Evolutionary conservation across 2,797 vertebrate species (phyloP).

Genomic region (Girardinus metallicus): DNA sequence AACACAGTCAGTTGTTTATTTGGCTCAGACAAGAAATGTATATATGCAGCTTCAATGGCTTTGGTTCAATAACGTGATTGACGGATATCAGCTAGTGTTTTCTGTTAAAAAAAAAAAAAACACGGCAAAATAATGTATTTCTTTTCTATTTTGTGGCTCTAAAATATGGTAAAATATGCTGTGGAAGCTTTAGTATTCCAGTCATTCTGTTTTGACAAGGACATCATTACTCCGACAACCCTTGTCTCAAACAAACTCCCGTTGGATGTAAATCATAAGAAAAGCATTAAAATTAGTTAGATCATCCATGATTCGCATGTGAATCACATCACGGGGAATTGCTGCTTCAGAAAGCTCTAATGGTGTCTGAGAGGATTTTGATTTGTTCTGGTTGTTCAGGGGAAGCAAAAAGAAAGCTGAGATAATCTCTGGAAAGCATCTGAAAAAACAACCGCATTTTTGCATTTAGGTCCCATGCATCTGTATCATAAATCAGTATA

Average conservation of each 20-base stretch:
- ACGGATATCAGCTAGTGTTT: neutral
- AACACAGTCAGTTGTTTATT: neutral
- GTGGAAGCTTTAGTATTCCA: neutral
- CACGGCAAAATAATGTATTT: neutral
- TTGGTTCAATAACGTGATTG: neutral
- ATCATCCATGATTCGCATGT: conserved; percentile 14
- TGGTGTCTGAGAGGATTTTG: conserved; percentile 3
- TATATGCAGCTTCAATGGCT: neutral
- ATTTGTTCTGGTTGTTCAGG: neutral
- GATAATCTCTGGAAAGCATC: neutral
- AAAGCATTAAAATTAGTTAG: conserved; percentile 30
- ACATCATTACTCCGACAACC: conserved; percentile 9
- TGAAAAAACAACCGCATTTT: neutral
- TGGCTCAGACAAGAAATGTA: neutral
- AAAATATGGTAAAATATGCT: neutral
- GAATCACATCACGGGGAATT: conserved; percentile 19
- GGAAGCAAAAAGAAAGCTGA: neutral
- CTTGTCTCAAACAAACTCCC: conserved; percentile 7
- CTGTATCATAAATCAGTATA: neutral
- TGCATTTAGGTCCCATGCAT: neutral
- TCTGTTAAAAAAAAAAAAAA: neutral
- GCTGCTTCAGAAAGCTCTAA: conserved; percentile 16
- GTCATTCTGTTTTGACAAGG: neutral
- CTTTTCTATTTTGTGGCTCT: neutral
- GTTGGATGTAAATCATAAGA: neutral